A percentile compares a stretch with the other conserved stretches of the same genome.
Conservation (phyloP, 2,888 invertebrate genomes). For the Lymantria dispar region DNA sequence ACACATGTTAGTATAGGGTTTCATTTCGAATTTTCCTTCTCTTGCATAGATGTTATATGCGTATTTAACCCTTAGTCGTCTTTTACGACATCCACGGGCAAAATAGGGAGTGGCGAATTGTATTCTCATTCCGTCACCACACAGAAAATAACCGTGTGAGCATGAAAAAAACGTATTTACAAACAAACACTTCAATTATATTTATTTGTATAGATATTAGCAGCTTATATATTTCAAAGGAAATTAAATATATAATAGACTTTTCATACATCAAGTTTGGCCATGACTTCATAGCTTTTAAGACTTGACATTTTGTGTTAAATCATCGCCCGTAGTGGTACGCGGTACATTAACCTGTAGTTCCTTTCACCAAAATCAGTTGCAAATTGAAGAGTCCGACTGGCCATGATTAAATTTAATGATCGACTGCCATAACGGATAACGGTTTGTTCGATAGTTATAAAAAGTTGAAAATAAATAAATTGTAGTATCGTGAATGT, state of each 20-base stretch:
- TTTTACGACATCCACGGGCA: too few species aligned
- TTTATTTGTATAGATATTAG: too few species aligned
- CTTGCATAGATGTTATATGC: too few species aligned
- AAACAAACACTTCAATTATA: too few species aligned
- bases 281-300: slow-evolving; percentile 33
- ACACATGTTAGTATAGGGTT: too few species aligned
- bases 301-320: slow-evolving; percentile 46
- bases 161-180: too few species aligned
- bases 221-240: slow-evolving; percentile 5
- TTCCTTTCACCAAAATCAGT: slow-evolving; percentile 53
- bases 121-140: too few species aligned
- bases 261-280: slow-evolving; percentile 11
- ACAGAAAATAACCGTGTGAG: too few species aligned
- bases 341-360: slow-evolving; percentile 39
- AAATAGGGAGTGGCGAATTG: too few species aligned
- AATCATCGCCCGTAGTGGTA: slow-evolving; percentile 19
- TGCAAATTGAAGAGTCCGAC: slow-evolving; percentile 38
- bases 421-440: slow-evolving; percentile 27
- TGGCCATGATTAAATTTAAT: slow-evolving; percentile 46
- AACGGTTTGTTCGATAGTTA: slow-evolving; percentile 24
- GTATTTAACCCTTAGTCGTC: too few species aligned
- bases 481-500: neutral
- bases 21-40: too few species aligned
- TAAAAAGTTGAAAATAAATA: slow-evolving; percentile 24
- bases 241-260: slow-evolving; percentile 8